Conservation (phyloP, 1,140 invertebrate species). For the Aradophagus sp. region DNA sequence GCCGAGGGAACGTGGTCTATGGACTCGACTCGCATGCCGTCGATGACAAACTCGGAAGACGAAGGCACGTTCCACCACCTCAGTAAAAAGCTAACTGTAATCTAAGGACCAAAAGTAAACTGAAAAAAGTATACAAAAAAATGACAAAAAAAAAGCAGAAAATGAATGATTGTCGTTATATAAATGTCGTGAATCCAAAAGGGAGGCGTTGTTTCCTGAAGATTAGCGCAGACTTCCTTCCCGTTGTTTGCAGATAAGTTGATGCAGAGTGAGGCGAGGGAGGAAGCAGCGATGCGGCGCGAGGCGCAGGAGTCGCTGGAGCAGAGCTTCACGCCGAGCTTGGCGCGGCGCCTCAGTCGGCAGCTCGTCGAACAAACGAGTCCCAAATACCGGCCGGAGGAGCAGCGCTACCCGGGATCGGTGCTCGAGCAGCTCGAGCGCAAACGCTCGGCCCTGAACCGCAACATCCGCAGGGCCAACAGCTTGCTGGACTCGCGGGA, state of each 20-base stretch:
- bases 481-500: constrained; percentile 63
- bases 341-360: constrained; percentile 69
- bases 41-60: too few species aligned
- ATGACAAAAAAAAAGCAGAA: too few species aligned
- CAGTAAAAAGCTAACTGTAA: too few species aligned
- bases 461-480: constrained; percentile 56
- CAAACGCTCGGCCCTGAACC: constrained; percentile 23
- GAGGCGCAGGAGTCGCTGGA: constrained; percentile 62
- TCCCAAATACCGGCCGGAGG: too few species aligned
- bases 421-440: constrained; percentile 30
- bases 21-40: too few species aligned
- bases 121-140: constrained; percentile 23
- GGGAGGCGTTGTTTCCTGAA: constrained; percentile 11
- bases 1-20: too few species aligned
- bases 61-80: too few species aligned
- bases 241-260: constrained; percentile 65
- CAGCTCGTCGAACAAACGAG: constrained; percentile 70
- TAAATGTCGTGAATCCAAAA: background rate
- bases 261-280: constrained; percentile 43
- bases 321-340: constrained; percentile 67
- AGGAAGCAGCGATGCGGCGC: constrained; percentile 39
- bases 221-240: constrained; percentile 47
- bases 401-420: constrained; percentile 32
- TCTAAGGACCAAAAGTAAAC: too few species aligned
- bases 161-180: too few species aligned